phyloP scores from a whole-genome alignment of 2,113 vertebrate genomes.

The Aegotheles bennettii region DNA sequence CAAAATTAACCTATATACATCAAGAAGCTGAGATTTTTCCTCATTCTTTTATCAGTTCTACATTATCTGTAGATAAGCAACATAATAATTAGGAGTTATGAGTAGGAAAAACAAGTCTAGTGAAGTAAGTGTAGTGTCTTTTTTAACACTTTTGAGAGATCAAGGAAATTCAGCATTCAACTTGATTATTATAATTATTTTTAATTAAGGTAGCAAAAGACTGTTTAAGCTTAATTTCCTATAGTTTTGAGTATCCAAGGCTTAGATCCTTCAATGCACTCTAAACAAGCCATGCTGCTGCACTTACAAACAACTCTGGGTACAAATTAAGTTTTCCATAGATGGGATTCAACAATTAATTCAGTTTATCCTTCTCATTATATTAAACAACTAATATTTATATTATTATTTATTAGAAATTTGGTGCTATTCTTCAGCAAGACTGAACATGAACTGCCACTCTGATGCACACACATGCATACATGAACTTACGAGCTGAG shows the following conservation, averaged over 20 bases:
- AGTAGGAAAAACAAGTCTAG: neutral
- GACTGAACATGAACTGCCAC: neutral
- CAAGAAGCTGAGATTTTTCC: neutral
- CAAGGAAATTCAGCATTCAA: neutral
- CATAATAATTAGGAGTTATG: neutral
- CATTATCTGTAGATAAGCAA: neutral
- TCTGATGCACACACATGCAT: neutral
- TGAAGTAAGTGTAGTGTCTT: neutral
- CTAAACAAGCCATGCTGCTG: neutral
- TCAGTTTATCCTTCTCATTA: neutral
- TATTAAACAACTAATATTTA: no score
- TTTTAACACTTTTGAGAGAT: neutral
- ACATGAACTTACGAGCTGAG: neutral
- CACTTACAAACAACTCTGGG: neutral
- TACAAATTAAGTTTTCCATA: neutral
- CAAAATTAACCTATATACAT: slow-evolving; percentile 27
- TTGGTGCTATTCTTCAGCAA: neutral
- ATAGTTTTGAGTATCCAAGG: neutral
- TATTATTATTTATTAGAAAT: neutral
- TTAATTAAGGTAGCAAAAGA: neutral
- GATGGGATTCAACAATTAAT: neutral
- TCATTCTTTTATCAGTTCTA: neutral
- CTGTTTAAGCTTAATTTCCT: neutral
- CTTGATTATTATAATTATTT: neutral
- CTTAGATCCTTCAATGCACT: neutral